Evolutionary conservation across 2,113 vertebrate genomes (phyloP), one percentile per base, ranked within the genome.

Genomic region (Microcebus murinus): DNA sequence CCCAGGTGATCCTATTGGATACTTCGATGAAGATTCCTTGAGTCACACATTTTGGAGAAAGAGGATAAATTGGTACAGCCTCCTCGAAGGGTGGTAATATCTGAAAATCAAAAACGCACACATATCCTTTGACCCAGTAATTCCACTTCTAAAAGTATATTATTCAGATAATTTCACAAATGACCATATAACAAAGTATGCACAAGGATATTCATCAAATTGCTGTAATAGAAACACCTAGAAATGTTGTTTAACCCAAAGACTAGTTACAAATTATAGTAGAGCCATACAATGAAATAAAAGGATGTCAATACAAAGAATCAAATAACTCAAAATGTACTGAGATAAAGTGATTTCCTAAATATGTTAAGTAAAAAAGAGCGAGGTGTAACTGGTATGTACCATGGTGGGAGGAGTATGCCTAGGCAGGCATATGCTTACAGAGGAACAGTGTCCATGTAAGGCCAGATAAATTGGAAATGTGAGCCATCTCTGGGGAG

Each of bases 191-290:
- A 87, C 59, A 85, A 92, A 79, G 4, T 89, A 95, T 50, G 5
- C 61, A 91, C 45, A 77, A 93, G 45, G 34, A 90, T 34, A 95
- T 48, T 96, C 65, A 94, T 1, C 84, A 15, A 80, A 96, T 96
- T 13, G 27, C 39, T 94, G 1, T 81, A 65, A 86, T 0, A 90
- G 84, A 93, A 96, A 95, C 88, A 68, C 4, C n/a, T 95, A 50
- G 77, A 88, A 97, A 65, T 82, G 27, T 63, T 82, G 21, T 63
- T 95, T 70, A 76, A 88, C 29, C 23, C 23, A 55, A 95, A 95
- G 27, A 86, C 34, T 87, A 79, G 23, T 82, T 91, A 97, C 27
- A 92, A 96, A 86, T 91, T 91, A 95, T 10, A 0, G 1, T 74
- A n/a, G 4, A 85, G 31, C 18, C 29, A 59, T 52, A 89, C 15